These are phyloP conservation scores for Equus przewalskii DNA, from an alignment of 2,113 vertebrate genomes.

Conservation along the genomic window DNA sequence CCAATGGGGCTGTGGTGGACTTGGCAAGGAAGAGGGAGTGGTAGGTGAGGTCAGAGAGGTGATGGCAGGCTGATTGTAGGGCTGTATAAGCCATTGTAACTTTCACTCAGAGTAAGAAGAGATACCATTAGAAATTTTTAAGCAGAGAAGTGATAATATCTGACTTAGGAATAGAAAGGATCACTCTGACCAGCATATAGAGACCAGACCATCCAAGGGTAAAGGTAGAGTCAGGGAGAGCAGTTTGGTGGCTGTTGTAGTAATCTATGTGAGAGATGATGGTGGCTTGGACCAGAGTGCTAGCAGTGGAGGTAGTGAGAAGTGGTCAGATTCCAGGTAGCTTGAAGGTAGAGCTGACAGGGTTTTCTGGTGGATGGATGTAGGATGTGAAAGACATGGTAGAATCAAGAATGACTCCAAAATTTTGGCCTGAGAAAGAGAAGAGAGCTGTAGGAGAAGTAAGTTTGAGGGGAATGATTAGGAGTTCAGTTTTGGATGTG, in stretches of 20 bases:
- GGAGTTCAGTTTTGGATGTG: background rate
- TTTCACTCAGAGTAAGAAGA: background rate
- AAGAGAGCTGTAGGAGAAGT: background rate
- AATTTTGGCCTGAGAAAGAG: background rate
- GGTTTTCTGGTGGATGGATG: background rate
- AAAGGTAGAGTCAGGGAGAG: background rate
- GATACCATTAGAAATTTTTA: background rate
- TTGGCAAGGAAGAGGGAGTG: background rate
- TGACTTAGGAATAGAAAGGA: background rate
- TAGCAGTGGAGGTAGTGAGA: background rate
- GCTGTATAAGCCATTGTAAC: background rate
- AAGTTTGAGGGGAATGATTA: background rate
- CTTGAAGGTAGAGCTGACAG: background rate
- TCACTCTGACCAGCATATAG: background rate
- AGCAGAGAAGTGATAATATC: background rate
- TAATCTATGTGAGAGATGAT: background rate
- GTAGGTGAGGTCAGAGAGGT: background rate
- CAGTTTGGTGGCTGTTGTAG: background rate
- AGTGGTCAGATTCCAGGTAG: background rate
- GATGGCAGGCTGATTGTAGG: background rate
- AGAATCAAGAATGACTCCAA: background rate
- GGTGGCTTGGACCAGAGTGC: background rate
- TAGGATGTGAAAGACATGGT: background rate
- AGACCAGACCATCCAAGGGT: background rate
- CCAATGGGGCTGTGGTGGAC: background rate